phyloP scores from a whole-genome alignment of 2,113 vertebrate species.

The Microcebus jonahi region DNA sequence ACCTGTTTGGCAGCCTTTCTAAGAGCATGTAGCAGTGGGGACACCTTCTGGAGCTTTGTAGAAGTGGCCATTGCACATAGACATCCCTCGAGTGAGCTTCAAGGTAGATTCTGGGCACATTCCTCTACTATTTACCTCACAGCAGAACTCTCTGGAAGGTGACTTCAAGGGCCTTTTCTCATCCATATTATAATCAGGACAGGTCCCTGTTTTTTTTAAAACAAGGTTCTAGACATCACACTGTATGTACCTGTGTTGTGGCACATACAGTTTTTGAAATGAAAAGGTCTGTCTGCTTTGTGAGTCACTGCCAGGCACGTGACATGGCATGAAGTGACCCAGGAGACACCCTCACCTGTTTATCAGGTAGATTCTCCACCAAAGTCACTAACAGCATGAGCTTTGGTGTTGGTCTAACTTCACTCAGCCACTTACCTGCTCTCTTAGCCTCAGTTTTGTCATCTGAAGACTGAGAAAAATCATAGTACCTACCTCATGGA shows the following conservation, averaged over 20 bases:
- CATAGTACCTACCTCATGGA: background rate
- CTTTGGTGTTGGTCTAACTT: background rate
- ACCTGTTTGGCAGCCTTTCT: background rate
- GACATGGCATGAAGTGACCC: no score
- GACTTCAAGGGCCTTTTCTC: background rate
- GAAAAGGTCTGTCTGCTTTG: background rate
- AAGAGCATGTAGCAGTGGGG: constrained; percentile 63
- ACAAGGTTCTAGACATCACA: background rate
- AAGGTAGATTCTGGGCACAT: background rate
- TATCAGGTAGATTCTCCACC: background rate
- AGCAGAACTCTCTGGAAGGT: background rate
- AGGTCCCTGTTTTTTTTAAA: background rate
- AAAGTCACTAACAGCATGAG: background rate
- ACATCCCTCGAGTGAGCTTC: background rate
- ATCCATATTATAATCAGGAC: background rate
- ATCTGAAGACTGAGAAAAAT: background rate
- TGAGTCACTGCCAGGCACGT: background rate
- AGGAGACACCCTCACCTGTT: background rate
- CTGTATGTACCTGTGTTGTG: background rate
- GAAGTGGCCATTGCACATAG: background rate
- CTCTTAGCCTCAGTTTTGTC: background rate
- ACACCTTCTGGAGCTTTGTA: constrained; percentile 80
- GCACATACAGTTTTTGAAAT: background rate
- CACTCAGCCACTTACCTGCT: background rate
- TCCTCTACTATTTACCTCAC: background rate